phyloP scores from a whole-genome alignment of 1,140 invertebrate species.

The Drosophila repleta region DNA sequence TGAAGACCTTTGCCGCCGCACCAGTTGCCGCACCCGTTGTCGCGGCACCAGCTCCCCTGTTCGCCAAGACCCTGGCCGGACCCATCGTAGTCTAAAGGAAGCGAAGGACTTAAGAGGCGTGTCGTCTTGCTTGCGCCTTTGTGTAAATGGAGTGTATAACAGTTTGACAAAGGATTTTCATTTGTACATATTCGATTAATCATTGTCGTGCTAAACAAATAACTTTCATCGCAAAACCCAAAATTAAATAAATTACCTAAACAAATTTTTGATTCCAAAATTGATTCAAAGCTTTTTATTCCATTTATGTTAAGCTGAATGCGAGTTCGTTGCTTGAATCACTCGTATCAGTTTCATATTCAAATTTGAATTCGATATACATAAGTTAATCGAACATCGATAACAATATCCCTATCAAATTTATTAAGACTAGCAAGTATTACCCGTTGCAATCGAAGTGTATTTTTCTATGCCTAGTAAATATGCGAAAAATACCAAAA shows the following conservation, averaged over 20 bases:
- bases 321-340: too few species aligned
- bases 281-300: too few species aligned
- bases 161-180: slow-evolving; percentile 75
- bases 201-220: slow-evolving; percentile 76
- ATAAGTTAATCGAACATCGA: too few species aligned
- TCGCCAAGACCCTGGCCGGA: slow-evolving; percentile 67
- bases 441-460: too few species aligned
- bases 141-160: slow-evolving; percentile 27
- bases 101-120: not conserved
- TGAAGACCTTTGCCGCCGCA: slow-evolving; percentile 51
- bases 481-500: not conserved
- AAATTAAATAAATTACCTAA: slow-evolving; percentile 61
- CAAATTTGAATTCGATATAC: not conserved
- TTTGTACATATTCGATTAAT: slow-evolving; percentile 83
- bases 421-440: too few species aligned
- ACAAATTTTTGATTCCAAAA: slow-evolving; percentile 40
- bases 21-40: slow-evolving; percentile 56
- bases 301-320: not conserved
- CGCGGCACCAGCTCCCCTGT: slow-evolving; percentile 58
- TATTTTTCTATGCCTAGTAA: too few species aligned
- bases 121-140: slow-evolving; percentile 22
- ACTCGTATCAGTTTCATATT: too few species aligned
- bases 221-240: slow-evolving; percentile 70
- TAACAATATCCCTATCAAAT: too few species aligned
- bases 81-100: slow-evolving; percentile 69